These are phyloP conservation scores for Trichonephila clavipes DNA, from an alignment of 1,140 invertebrate genomes.

Conservation along the genomic window DNA sequence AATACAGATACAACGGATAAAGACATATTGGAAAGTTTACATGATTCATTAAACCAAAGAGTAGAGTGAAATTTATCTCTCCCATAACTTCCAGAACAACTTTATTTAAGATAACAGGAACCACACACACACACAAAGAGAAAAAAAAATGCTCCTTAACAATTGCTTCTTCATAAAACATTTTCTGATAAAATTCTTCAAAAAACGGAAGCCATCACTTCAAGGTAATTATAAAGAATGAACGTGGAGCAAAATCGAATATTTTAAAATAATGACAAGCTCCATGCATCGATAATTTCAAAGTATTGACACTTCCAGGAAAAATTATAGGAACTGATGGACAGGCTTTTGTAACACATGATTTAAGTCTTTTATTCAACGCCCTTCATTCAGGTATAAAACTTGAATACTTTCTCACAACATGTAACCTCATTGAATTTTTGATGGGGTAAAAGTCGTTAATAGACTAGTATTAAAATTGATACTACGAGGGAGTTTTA, in stretches of 20 bases:
- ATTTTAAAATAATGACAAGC: constrained; percentile 22
- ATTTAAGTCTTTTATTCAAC: not conserved
- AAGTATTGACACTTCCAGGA: constrained; percentile 18
- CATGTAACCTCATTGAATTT: not conserved
- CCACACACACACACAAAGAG: not conserved
- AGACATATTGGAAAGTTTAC: not conserved
- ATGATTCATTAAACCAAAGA: not conserved
- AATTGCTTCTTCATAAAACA: not conserved
- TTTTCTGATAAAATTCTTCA: not conserved
- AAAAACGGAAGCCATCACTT: constrained; percentile 26
- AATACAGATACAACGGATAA: not conserved
- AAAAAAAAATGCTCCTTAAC: not conserved
- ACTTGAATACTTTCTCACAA: not conserved
- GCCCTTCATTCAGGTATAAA: not conserved
- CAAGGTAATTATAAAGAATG: constrained; percentile 34
- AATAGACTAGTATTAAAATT: constrained; percentile 24
- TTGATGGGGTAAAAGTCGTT: not conserved
- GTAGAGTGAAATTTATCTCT: not conserved
- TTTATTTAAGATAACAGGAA: not conserved
- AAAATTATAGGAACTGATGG: constrained; percentile 8
- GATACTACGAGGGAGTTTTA: not conserved
- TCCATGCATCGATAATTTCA: not conserved
- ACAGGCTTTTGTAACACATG: constrained; percentile 36
- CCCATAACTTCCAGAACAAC: not conserved
- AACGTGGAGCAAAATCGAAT: not conserved